phyloP scores from a whole-genome alignment of 2,797 vertebrate genomes.

The Thamnophis elegans region DNA sequence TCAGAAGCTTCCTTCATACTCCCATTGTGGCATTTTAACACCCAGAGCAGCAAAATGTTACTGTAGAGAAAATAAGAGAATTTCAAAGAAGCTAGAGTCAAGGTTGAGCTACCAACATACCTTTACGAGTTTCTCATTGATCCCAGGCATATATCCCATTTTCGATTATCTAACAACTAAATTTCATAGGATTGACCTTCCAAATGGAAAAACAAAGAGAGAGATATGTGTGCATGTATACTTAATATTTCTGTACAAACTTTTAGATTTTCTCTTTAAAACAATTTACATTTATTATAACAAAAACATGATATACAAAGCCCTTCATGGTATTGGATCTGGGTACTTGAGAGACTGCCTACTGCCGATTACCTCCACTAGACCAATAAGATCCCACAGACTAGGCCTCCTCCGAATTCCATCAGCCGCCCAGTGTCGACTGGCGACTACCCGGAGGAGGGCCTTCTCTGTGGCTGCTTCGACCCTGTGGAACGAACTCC shows the following conservation, averaged over 20 bases:
- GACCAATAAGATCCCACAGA: too few relatives aligned
- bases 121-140: slow-evolving; percentile 93
- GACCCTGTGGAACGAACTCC: too few relatives aligned
- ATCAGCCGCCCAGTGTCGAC: too few relatives aligned
- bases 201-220: slow-evolving; percentile 29
- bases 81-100: neutral
- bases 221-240: neutral
- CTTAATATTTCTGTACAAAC: neutral
- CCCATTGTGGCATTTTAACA: neutral
- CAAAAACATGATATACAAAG: neutral
- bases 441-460: too few relatives aligned
- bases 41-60: neutral
- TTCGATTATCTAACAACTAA: slow-evolving; percentile 94
- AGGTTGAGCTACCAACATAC: slow-evolving; percentile 63
- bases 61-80: neutral
- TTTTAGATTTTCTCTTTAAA: neutral
- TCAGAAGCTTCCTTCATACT: neutral
- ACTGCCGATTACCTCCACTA: too few relatives aligned
- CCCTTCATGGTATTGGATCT: too few relatives aligned
- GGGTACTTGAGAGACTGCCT: too few relatives aligned
- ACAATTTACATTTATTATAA: neutral
- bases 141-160: slow-evolving; percentile 87
- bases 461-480: too few relatives aligned
- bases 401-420: too few relatives aligned
- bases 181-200: slow-evolving; percentile 98